Evolutionary conservation across 2,888 invertebrate genomes (phyloP), one percentile per base, ranked within the genome.

Genomic region (Caenorhabditis virilis): DNA sequence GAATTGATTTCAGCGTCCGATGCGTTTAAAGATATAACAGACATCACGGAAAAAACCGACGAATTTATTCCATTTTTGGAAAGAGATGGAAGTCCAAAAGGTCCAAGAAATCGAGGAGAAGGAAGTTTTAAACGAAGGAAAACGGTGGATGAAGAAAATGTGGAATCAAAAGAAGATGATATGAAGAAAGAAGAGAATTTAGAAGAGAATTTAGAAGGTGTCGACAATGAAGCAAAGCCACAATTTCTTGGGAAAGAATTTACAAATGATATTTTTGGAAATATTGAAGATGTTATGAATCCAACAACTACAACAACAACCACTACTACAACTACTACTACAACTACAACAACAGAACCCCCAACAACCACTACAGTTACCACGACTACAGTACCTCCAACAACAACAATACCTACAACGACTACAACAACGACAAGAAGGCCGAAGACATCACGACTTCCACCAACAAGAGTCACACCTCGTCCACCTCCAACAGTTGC

Each of bases 251-350:
- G 58, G n/a, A 16, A 35, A 22, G 39, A 30, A 5, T 65, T 65
- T 42, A 56, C 25, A 5, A 53, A 56, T 23, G 65, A 65, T 26
- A 39, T 65, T 38, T 65, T 65, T 25, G 65, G 65, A 13, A 53
- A 25, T 30, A 52, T 65, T 25, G 60, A 65, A n/a, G 65, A 60
- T 0, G 26, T 56, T 27, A 53, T 54, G 62, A 27, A 36, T 4
- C 33, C 51, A 18, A 45, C 47, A 11, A 35, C 47, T 2, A 18
- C 38, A 13, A 30, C 39, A 11, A 38, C 51, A 7, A 47, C 62
- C 22, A 52, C 49, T 11, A 39, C 35, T 13, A 49, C 68, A 6
- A 41, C 35, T 2, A 35, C 56, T 16, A 54, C 53, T 15, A 36
- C 33, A 26, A 41, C 54, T 13, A 26, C 52, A 27, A 41, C 46